These are phyloP conservation scores for Scopus umbretta DNA, from an alignment of 2,113 vertebrate genomes.

Conservation along the genomic window DNA sequence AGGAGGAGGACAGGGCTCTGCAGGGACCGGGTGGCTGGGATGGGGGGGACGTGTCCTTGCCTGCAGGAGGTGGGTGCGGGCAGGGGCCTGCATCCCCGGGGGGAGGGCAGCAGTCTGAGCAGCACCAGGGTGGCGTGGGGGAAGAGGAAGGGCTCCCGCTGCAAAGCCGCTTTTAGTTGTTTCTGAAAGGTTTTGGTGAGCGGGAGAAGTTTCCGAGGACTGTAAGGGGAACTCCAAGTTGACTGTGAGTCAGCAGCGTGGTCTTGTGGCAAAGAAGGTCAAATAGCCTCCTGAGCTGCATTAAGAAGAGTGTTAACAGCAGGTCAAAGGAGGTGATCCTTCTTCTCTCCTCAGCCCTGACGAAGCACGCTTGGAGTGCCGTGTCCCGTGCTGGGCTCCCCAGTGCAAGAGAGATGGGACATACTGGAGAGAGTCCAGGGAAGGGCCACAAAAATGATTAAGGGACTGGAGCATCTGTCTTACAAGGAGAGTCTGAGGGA, in stretches of 20 bases:
- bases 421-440: neutral
- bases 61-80: no score
- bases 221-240: neutral
- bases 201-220: neutral
- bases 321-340: neutral
- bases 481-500: neutral
- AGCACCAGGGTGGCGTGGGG: neutral
- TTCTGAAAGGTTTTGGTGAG: neutral
- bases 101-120: neutral
- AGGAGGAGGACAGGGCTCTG: neutral
- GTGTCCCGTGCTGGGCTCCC: neutral
- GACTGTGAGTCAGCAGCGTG: neutral
- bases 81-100: neutral
- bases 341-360: neutral
- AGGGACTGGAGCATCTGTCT: neutral
- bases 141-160: neutral
- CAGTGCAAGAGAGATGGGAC: neutral
- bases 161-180: neutral
- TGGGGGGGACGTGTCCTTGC: neutral
- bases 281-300: neutral
- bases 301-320: neutral
- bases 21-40: accelerated
- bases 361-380: neutral
- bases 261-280: neutral
- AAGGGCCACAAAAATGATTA: neutral